These are phyloP conservation scores for Andrena fulva DNA, from an alignment of 2,888 invertebrate genomes.

Conservation along the genomic window DNA sequence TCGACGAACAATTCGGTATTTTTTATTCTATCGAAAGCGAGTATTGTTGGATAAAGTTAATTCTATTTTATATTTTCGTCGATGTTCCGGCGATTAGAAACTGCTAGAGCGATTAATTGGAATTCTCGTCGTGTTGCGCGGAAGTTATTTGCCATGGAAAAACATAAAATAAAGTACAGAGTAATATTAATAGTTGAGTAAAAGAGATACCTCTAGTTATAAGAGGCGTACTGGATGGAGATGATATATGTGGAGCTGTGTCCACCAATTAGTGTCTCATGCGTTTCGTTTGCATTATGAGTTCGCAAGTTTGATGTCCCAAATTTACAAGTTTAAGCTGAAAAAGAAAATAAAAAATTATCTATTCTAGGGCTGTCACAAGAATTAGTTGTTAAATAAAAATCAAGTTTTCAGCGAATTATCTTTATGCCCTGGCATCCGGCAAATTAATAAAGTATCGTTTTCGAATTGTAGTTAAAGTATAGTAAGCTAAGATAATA, in stretches of 20 bases:
- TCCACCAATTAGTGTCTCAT: constrained; percentile 47
- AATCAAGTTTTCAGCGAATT: no score
- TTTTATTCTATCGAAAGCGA: constrained; percentile 3
- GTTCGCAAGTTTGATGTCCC: constrained; percentile 48
- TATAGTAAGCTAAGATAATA: no score
- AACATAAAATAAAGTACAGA: constrained; percentile 27
- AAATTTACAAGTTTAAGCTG: constrained; percentile 58
- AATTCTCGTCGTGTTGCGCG: constrained; percentile 7
- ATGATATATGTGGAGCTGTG: constrained; percentile 48
- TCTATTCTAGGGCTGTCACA: constrained; percentile 47
- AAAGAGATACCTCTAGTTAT: constrained; percentile 51
- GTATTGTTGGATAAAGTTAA: constrained; percentile 20
- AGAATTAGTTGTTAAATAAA: constrained; percentile 11
- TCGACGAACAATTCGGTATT: neutral
- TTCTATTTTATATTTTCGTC: constrained; percentile 12
- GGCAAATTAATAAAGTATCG: no score
- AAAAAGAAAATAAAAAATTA: constrained; percentile 60
- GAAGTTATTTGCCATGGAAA: constrained; percentile 15
- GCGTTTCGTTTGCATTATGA: constrained; percentile 51
- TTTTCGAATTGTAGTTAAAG: no score
- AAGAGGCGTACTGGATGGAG: constrained; percentile 49
- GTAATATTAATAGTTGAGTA: constrained; percentile 43
- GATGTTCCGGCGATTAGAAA: constrained; percentile 13
- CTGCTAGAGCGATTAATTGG: constrained; percentile 1
- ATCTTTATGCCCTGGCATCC: no score